Base-by-base conservation (phyloP, 2,888 invertebrate species). In the Bhutanitis thaidina region DNA sequence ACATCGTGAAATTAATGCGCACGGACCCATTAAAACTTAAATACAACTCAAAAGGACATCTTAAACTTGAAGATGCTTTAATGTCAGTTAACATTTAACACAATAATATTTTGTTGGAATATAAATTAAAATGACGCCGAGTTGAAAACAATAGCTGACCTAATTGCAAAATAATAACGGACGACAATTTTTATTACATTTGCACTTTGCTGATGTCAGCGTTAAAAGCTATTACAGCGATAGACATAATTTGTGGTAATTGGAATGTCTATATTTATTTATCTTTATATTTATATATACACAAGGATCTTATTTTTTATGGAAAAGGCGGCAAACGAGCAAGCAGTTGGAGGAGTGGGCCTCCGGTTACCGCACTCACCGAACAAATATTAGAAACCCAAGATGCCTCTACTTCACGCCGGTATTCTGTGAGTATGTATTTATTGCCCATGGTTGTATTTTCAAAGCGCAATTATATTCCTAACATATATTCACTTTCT, bases 1-100 rank as follows among this genome's bases (percentile, higher is more conserved):
- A 57, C 47, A 53, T 61, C 61, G 57, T 65, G 55, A 65, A 65
- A 65, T 65, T 65, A 66, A 65, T 62, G 59, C 56, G 55, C 52
- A 51, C 58, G 55, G 57, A 57, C 52, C 59, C 59, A 65, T 64
- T 64, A 61, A 52, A 56, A 59, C 54, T 57, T 59, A 52, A 57
- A 55, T 52, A 54, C 48, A 54, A 56, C 56, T 57, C 35, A 47
- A 49, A 56, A 48, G 15, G 39, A 14, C 51, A 36, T 41, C 50
- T 15, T 38, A 15, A 44, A 39, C 25, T 15, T 29, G 27, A 9
- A 32, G n/a, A 41, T 4, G 3, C 34, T 34, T 30, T n/a, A 30
- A n/a, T 10, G 30, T n/a, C 9, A 30, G n/a, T 10, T 3, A 10
- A 30, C 0, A 1, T 30, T 25, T 34, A 10, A 35, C 20, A 20